These are phyloP conservation scores for Microcebus tavaratra DNA, from an alignment of 2,113 vertebrate genomes.

Conservation along the genomic window DNA sequence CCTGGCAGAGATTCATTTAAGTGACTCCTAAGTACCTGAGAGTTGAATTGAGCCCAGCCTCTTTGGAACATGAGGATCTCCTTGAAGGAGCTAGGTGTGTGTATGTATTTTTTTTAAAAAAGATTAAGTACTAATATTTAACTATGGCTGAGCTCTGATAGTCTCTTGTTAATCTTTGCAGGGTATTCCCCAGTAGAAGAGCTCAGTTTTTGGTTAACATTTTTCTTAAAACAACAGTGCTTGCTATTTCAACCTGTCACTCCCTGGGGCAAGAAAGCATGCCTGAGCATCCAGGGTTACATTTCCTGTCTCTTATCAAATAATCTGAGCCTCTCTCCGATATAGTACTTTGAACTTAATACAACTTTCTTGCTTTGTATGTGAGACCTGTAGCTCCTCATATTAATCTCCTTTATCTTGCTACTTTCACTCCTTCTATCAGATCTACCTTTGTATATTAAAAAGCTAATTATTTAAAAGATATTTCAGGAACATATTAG, in stretches of 20 bases:
- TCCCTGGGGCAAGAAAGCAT: not conserved
- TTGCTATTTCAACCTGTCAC: conserved; percentile 9
- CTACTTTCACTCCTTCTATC: not conserved
- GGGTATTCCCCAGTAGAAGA: not conserved
- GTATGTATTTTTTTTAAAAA: conserved; percentile 8
- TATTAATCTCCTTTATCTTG: not conserved
- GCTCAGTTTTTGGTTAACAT: not conserved
- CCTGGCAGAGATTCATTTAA: conserved; percentile 5
- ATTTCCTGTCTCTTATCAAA: not conserved
- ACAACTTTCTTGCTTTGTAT: not conserved
- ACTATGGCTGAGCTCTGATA: not conserved
- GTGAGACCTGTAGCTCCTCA: not conserved
- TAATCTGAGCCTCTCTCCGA: not conserved
- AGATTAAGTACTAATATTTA: not conserved
- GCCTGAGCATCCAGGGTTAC: not conserved
- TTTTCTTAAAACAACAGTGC: not conserved
- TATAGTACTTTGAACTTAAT: not conserved
- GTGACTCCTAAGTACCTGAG: not conserved
- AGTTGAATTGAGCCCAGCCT: conserved; percentile 27
- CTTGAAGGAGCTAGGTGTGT: conserved; percentile 19
- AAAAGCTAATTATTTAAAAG: conserved; percentile 9
- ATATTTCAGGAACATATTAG: not conserved
- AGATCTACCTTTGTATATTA: not conserved
- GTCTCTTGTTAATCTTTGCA: conserved; percentile 6
- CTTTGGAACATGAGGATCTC: conserved; percentile 35